Evolutionary conservation across 2,888 invertebrate species (phyloP), one percentile per base, ranked within the genome.

Genomic region (Nebria salina): DNA sequence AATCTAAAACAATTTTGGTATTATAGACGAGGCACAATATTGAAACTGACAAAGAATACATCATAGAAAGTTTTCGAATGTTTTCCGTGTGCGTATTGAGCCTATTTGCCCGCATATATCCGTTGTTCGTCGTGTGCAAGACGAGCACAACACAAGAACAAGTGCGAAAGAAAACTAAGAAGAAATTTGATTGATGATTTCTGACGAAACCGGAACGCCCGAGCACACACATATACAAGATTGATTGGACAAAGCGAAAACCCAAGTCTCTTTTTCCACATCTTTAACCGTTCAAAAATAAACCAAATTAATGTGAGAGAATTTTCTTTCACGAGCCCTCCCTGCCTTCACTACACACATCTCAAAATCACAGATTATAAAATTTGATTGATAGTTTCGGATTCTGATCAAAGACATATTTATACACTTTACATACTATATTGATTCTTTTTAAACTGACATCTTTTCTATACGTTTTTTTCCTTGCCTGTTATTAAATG

Each of bases 121-220:
- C 20, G 34, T 70, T 70, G 25, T 9, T 11, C 20, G 54, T 8
- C 54, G 54, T 54, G 54, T 54, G 54, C 54, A 54, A 54, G 54
- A 54, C 54, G 54, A 54, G 54, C 54, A 7, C 54, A 54, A 54
- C 54, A 54, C 6, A 54, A 54, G 54, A 54, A 54, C 54, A 54
- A 54, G 54, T 54, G 54, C 13, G 54, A 54, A 54, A 34, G 70
- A 70, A 70, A 70, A 66, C 7, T n/a, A 54, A 26, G 42, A 20
- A 3, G 42, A 76, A 76, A 65, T 65, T 76, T 76, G 75, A 76
- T 76, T 65, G 65, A 76, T 65, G 75, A 76, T 76, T 76, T 76
- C 65, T 76, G 75, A 76, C 65, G 75, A 65, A 76, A 76, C 65
- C 75, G 65, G 75, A 76, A 76, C 65, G 65, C 65, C 65, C 11